Conservation (phyloP, 23 tunicate species). For the Trididemnum nubilum region DNA sequence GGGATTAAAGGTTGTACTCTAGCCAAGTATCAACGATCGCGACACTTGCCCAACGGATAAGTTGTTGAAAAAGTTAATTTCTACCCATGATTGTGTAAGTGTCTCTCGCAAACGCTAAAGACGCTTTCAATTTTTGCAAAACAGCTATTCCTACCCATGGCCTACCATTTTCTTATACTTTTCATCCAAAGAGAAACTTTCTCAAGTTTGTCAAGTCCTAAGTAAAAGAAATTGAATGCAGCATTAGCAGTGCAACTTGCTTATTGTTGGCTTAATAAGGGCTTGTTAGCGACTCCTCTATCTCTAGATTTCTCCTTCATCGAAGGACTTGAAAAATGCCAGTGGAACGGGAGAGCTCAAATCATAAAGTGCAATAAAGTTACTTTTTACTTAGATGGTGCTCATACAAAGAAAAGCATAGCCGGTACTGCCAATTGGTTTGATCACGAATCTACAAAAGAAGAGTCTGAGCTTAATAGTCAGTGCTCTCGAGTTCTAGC, state of each 20-base stretch:
- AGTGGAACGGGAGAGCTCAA: conserved; percentile 84
- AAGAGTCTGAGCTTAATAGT: conserved; percentile 18
- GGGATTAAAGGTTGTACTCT: too few species aligned
- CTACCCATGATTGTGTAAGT: too few species aligned
- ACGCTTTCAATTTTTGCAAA: too few species aligned
- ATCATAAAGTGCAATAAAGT: conserved; percentile 53
- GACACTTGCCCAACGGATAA: too few species aligned
- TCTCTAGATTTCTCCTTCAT: background rate
- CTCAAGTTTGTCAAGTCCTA: too few species aligned
- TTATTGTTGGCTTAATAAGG: conserved; percentile 50
- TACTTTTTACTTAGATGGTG: conserved; percentile 85
- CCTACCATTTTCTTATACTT: too few species aligned
- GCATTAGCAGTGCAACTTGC: conserved; percentile 72
- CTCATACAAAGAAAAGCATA: conserved; percentile 77
- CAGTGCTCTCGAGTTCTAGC: conserved; percentile 46
- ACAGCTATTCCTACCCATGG: too few species aligned
- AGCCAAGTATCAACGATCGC: too few species aligned
- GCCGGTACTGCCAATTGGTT: conserved; percentile 75
- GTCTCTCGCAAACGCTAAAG: too few species aligned
- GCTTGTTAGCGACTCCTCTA: background rate
- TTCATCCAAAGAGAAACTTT: too few species aligned
- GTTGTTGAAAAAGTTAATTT: too few species aligned
- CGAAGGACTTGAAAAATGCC: conserved; percentile 39
- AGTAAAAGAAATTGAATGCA: conserved; percentile 78
- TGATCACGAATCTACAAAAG: conserved; percentile 37